phyloP scores from a whole-genome alignment of 2,888 invertebrate species.

The Microctonus hyperodae region DNA sequence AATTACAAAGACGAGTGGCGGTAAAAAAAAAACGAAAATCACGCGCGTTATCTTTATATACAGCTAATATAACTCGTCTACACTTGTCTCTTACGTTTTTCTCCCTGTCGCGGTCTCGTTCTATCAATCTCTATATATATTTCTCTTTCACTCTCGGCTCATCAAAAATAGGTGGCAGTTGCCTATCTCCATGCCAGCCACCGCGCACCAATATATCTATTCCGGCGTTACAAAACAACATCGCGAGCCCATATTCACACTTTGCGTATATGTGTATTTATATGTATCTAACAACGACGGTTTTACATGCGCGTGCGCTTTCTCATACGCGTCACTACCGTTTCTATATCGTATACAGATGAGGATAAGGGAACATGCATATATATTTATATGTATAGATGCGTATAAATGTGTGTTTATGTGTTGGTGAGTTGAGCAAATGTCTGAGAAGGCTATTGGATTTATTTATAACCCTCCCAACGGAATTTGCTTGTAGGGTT shows the following conservation, averaged over 20 bases:
- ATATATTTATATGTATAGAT: conserved; percentile 13
- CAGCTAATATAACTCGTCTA: conserved; percentile 21
- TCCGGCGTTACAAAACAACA: conserved; percentile 63
- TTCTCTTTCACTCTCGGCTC: conserved; percentile 42
- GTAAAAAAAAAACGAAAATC: background rate
- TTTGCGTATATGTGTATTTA: too few relatives aligned
- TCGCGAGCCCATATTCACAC: conserved; percentile 39
- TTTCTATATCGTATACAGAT: conserved; percentile 19
- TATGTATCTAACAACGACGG: conserved; percentile 27
- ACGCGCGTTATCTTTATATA: conserved; percentile 3
- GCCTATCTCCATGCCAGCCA: conserved; percentile 51
- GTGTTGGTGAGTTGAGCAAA: conserved; percentile 23
- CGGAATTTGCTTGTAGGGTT: conserved; percentile 33
- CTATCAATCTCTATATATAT: conserved; percentile 23
- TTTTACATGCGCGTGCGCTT: conserved; percentile 35
- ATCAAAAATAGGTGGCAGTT: conserved; percentile 65
- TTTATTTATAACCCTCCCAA: conserved; percentile 51
- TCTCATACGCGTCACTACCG: conserved; percentile 29
- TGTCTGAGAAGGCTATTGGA: conserved; percentile 34
- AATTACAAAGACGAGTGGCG: conserved; percentile 3
- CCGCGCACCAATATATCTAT: conserved; percentile 65
- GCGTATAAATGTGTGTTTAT: conserved; percentile 18
- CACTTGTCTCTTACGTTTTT: conserved; percentile 10
- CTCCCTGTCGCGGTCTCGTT: conserved; percentile 28
- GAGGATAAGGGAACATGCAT: conserved; percentile 18